Evolutionary conservation across 2,113 vertebrate genomes (phyloP), one percentile per base, ranked within the genome.

Genomic region (Lutjanus erythropterus): DNA sequence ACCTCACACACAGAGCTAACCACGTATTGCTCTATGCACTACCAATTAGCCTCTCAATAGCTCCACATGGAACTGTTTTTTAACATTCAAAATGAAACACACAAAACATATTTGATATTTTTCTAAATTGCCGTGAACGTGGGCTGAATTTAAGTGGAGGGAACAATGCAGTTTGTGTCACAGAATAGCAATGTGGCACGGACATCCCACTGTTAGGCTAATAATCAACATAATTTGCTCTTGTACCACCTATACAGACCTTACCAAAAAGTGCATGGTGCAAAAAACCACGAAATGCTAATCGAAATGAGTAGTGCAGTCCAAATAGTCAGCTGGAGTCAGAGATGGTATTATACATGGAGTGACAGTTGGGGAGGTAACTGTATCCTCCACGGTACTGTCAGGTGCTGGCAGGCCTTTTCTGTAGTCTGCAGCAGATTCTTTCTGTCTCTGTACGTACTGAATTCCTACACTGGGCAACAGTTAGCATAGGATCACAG

Each of bases 371-470:
- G 25, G 62, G 52, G 58, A 42, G 50, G 44, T 59, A 25, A 33
- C 42, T 42, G n/a, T 55, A 41, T 69, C 39, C 60, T 74, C 74
- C 6, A 6, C 33, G 72, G 69, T 29, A 29, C 49, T 49, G 83
- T 64, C 71, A 67, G 35, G 18, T 21, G 29, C 27, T 37, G 52
- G 71, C 79, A 78, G 60, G 66, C 75, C 60, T 25, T 21, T 5
- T 42, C 55, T 59, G 73, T 35, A 76, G 75, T 81, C 71, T 75
- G 79, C 60, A 2, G 29, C 66, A 58, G 71, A 33, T 76, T 71
- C 35, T 42, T 6, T 83, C 55, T 68, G 55, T 71, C 49, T 58
- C 29, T 14, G 37, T 49, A 12, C 1, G 1, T 47, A 39, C 37
- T 42, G 37, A 71, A 71, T 66, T 61, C n/a, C 53, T 15, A 21